phyloP scores from a whole-genome alignment of 2,113 vertebrate genomes.

The Phainopepla nitens region DNA sequence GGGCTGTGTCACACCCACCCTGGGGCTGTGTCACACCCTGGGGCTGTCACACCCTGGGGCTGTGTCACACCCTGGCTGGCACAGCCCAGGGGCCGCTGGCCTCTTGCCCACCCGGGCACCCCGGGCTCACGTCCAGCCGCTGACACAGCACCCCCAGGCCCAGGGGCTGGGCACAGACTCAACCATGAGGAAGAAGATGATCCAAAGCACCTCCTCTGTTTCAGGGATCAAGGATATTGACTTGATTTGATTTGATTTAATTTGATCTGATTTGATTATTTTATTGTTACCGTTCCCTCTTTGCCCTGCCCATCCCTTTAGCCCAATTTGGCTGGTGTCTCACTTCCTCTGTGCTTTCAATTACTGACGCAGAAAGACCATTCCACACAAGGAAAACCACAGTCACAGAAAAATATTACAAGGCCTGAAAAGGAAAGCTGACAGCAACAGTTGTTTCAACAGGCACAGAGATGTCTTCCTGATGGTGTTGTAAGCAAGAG shows the following conservation, averaged over 20 bases:
- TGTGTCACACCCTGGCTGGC: background rate
- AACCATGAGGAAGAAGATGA: background rate
- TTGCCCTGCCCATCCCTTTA: background rate
- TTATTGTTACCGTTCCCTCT: background rate
- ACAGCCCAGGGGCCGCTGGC: background rate
- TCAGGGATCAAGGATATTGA: background rate
- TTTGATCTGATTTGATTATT: background rate
- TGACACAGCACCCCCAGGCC: background rate
- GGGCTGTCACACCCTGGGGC: background rate
- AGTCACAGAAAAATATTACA: background rate
- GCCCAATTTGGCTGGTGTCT: background rate
- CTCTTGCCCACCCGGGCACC: background rate
- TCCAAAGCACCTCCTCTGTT: background rate
- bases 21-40: background rate
- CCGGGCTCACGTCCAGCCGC: accelerated
- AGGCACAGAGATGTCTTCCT: background rate
- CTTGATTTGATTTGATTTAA: background rate
- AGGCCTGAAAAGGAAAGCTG: background rate
- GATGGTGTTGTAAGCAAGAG: background rate
- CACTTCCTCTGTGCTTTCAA: background rate
- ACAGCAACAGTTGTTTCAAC: background rate
- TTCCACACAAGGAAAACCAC: background rate
- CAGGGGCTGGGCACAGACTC: background rate
- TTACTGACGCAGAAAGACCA: background rate
- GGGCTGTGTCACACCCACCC: background rate